Base-by-base conservation (phyloP, 2,797 vertebrate genomes). In the Parauchenoglanis punctatus region DNA sequence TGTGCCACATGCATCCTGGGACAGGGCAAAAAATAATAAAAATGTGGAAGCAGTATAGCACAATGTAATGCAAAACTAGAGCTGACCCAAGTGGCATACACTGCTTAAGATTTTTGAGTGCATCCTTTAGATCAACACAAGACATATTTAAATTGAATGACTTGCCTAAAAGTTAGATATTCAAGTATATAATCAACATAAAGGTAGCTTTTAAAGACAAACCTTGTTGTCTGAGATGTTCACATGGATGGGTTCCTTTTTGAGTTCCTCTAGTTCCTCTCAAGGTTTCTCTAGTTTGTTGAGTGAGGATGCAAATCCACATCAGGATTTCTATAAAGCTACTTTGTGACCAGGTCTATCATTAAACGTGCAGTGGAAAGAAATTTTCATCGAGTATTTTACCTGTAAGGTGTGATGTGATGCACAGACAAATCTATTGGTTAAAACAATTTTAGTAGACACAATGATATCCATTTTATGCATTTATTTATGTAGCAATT, bases 401-500 rank as follows among this genome's bases (percentile, higher is more conserved):
- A 28, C 25, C 63, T 44, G 54, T 20, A 61, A 75, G n/a, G 18
- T 58, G 76, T 63, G 59, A 81, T 67, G 72, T 58, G 81, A 73
- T 11, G 87, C 73, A 88, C 63, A 73, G 13, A 54, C 90, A 63
- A 91, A 82, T 28, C 83, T 86, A 88, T 90, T 77, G 40, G 85
- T 91, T 91, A 86, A 92, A 93, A 93, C 93, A 94, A 87, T 89
- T 90, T 94, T 94, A 93, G 94, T 94, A 93, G 93, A 96, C 93
- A 96, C 95, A 94, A 93, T 92, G 49, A 93, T 94, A 89, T 94
- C 94, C 93, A 93, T 94, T 96, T 95, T 96, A 96, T 95, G 95
- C 94, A 95, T 96, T 96, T 96, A 96, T 96, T 96, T 94, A 96
- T 95, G 95, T 96, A 95, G 95, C 95, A 96, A 95, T 95, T 96